A percentile compares a stretch with the other conserved stretches of the same genome.
Evolutionary conservation across 1,140 invertebrate genomes (phyloP).

Genomic region (Aphidius ervi): DNA sequence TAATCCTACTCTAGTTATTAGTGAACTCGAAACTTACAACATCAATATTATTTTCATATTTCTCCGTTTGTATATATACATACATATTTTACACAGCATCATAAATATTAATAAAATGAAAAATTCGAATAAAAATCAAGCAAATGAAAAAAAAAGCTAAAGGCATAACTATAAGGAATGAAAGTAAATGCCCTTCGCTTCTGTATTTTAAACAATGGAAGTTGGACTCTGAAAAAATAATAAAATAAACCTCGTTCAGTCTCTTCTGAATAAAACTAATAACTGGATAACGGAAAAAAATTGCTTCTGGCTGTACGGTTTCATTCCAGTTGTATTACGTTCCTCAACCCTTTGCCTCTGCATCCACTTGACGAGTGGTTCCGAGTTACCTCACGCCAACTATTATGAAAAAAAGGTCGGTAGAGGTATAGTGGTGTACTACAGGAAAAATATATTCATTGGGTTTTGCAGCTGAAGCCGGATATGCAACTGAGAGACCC

Average conservation of each 20-base stretch:
- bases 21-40: too few species aligned
- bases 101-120: too few species aligned
- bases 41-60: too few species aligned
- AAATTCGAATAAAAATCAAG: too few species aligned
- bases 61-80: too few species aligned
- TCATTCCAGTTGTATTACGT: conserved; percentile 37
- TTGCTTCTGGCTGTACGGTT: conserved; percentile 48
- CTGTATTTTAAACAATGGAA: too few species aligned
- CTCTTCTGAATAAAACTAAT: conserved; percentile 48
- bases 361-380: conserved; percentile 19
- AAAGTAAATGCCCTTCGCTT: too few species aligned
- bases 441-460: conserved; percentile 17
- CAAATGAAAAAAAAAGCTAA: too few species aligned
- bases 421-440: background rate
- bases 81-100: too few species aligned
- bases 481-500: conserved; percentile 9
- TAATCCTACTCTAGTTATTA: too few species aligned
- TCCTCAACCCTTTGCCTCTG: conserved; percentile 29
- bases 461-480: background rate
- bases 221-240: too few species aligned
- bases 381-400: background rate
- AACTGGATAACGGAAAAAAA: conserved; percentile 51
- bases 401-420: background rate
- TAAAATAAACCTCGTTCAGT: background rate
- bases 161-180: too few species aligned